These are phyloP conservation scores for Bombus soroeensis DNA, from an alignment of 1,140 invertebrate species.

Conservation along the genomic window DNA sequence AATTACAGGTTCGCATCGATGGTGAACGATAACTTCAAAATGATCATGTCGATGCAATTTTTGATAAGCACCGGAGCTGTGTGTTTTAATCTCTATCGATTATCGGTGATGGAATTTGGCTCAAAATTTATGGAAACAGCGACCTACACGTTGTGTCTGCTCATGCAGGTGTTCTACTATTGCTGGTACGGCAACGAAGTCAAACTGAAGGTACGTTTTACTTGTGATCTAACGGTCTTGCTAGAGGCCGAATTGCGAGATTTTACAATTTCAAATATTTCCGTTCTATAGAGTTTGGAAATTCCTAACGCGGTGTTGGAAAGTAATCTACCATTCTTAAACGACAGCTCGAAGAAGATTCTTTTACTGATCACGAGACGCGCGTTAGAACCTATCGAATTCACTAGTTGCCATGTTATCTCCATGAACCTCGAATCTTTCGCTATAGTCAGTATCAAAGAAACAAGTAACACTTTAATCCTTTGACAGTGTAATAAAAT, in stretches of 20 bases:
- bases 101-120: slow-evolving; percentile 76
- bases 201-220: slow-evolving; percentile 59
- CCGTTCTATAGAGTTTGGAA: slow-evolving; percentile 47
- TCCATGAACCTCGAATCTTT: slow-evolving; percentile 52
- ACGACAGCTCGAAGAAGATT: background rate
- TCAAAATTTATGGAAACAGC: slow-evolving; percentile 63
- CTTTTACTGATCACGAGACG: slow-evolving; percentile 50
- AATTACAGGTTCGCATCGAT: slow-evolving; percentile 39
- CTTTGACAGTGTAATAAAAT: background rate
- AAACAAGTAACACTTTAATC: background rate
- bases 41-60: slow-evolving; percentile 55
- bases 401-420: slow-evolving; percentile 33
- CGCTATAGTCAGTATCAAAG: background rate
- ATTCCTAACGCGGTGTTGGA: slow-evolving; percentile 49
- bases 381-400: slow-evolving; percentile 36
- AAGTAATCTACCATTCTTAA: slow-evolving; percentile 52
- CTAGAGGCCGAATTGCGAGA: background rate
- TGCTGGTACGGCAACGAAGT: slow-evolving; percentile 85
- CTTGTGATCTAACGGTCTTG: too few species aligned
- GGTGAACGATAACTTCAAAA: slow-evolving; percentile 52
- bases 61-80: slow-evolving; percentile 45
- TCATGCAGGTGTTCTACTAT: slow-evolving; percentile 80
- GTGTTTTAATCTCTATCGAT: slow-evolving; percentile 53
- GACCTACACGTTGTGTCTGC: slow-evolving; percentile 49
- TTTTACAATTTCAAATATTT: background rate